Evolutionary conservation across 2,113 vertebrate genomes (phyloP).

Genomic region (Ardeotis arabs): DNA sequence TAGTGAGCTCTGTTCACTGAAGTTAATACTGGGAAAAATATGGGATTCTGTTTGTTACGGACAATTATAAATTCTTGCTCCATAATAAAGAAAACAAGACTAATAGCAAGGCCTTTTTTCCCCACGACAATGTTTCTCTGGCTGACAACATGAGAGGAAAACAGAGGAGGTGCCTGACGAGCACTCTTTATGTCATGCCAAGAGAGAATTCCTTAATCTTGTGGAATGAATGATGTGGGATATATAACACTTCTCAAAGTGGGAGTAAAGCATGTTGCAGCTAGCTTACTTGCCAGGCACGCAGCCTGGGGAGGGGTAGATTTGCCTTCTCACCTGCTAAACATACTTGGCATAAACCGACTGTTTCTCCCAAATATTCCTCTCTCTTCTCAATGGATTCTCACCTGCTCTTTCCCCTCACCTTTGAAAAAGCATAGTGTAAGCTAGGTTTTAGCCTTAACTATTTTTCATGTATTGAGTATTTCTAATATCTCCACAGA

Average conservation of each 20-base stretch:
- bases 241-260: not conserved
- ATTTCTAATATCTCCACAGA: not conserved
- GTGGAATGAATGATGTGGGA: not conserved
- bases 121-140: not conserved
- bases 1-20: not conserved
- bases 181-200: not conserved
- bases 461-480: not conserved
- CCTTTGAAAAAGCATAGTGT: not conserved
- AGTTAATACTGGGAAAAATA: not conserved
- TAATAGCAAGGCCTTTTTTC: not conserved
- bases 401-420: not conserved
- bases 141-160: not conserved
- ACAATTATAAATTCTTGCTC: not conserved
- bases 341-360: not conserved
- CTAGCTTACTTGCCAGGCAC: not conserved
- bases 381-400: not conserved
- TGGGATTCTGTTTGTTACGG: not conserved
- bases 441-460: not conserved
- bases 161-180: not conserved
- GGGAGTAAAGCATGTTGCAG: conserved; percentile 11
- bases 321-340: not conserved
- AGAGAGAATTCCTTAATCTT: conserved; percentile 8
- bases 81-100: not conserved
- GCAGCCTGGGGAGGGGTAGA: not conserved
- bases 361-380: not conserved